These are phyloP conservation scores for Lasius platythorax DNA, from an alignment of 2,888 invertebrate species.

Conservation along the genomic window DNA sequence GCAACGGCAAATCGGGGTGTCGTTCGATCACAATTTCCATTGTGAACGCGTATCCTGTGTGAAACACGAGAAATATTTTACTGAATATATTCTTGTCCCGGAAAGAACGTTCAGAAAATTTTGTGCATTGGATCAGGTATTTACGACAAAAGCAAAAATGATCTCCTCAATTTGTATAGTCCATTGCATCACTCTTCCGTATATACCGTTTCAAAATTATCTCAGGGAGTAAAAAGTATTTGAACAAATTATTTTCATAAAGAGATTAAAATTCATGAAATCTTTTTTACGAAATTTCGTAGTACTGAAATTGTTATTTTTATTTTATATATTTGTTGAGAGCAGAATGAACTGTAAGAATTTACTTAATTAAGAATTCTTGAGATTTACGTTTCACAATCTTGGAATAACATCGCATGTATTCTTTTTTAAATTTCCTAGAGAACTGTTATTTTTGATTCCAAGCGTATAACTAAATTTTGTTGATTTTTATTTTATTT, in stretches of 20 bases:
- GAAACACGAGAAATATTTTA: conserved; percentile 4
- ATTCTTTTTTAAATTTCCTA: conserved; percentile 24
- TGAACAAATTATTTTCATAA: background rate
- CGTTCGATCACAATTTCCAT: conserved; percentile 8
- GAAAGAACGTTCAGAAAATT: conserved; percentile 24
- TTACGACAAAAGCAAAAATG: background rate
- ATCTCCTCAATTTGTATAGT: background rate
- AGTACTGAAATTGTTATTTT: background rate
- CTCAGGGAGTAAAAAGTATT: background rate
- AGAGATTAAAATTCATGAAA: background rate
- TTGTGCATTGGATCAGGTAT: conserved; percentile 30
- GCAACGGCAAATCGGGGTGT: conserved; percentile 13
- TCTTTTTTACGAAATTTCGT: background rate
- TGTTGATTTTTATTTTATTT: background rate
- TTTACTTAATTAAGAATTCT: conserved; percentile 22
- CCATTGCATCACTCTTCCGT: background rate
- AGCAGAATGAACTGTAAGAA: background rate
- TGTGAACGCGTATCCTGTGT: conserved; percentile 3
- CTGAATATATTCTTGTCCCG: background rate
- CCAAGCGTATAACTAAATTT: background rate
- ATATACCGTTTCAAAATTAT: background rate
- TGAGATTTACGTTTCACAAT: background rate
- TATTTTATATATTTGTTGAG: conserved; percentile 5
- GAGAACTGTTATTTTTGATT: conserved; percentile 7
- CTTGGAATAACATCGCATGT: background rate